These are phyloP conservation scores for Bambusicola thoracicus DNA, from an alignment of 2,113 vertebrate species.

Conservation along the genomic window DNA sequence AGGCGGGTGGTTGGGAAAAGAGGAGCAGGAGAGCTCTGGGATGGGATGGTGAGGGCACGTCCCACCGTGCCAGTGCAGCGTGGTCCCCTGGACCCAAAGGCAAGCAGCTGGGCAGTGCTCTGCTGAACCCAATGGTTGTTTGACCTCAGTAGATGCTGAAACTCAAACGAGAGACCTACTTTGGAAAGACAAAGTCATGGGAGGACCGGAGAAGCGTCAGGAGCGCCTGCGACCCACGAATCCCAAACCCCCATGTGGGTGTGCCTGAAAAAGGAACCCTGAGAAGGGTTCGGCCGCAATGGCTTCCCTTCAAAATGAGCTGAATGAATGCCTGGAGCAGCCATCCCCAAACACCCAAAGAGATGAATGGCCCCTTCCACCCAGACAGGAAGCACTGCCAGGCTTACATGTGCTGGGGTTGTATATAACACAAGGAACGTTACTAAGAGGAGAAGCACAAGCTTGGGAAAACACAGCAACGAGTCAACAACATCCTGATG, in stretches of 20 bases:
- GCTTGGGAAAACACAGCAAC: slow-evolving; percentile 52
- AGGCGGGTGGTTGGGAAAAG: background rate
- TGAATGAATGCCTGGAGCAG: background rate
- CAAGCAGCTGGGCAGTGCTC: background rate
- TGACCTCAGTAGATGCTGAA: background rate
- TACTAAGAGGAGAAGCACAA: slow-evolving; percentile 44
- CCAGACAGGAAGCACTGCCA: slow-evolving; percentile 36
- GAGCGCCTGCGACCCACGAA: background rate
- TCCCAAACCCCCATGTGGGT: background rate
- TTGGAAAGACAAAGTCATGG: background rate
- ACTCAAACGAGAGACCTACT: background rate
- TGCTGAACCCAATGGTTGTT: background rate
- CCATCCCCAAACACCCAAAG: background rate
- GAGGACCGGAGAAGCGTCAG: background rate
- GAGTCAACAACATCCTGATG: slow-evolving; percentile 52
- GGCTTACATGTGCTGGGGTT: background rate
- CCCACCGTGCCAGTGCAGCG: background rate
- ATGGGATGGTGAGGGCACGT: background rate
- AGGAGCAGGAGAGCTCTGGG: background rate
- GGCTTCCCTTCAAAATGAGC: background rate
- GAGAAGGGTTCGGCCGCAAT: background rate
- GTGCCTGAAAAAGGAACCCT: background rate
- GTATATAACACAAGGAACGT: background rate
- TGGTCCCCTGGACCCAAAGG: background rate
- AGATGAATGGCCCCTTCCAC: slow-evolving; percentile 15